Percentiles rank a stretch among this genome's conserved stretches.
These are phyloP conservation scores for Otolemur crassicaudatus DNA, from an alignment of 2,797 vertebrate species.

Conservation along the genomic window DNA sequence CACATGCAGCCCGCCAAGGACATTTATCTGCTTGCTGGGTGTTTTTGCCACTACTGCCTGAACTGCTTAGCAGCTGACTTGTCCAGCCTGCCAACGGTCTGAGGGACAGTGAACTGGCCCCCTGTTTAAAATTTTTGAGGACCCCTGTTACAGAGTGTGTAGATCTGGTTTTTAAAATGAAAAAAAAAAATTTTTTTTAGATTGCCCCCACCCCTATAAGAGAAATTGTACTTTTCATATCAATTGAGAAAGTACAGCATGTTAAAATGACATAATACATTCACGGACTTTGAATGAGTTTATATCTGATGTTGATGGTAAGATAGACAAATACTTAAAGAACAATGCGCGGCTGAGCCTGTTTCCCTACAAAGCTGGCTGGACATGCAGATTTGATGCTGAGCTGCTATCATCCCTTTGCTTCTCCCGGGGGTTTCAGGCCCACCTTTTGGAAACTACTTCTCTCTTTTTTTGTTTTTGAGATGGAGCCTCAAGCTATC, in stretches of 20 bases:
- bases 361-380: neutral
- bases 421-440: neutral
- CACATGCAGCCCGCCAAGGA: too few species aligned
- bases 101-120: too few species aligned
- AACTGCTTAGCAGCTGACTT: too few species aligned
- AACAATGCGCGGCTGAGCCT: neutral
- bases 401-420: neutral
- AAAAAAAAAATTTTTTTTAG: neutral
- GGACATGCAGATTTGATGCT: neutral
- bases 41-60: too few species aligned
- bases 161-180: conserved; percentile 13
- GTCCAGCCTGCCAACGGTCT: too few species aligned
- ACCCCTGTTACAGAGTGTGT: neutral
- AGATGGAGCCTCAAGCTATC: too few species aligned
- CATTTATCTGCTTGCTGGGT: too few species aligned
- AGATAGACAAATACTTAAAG: neutral
- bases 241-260: neutral
- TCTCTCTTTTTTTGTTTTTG: neutral
- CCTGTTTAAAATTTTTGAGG: too few species aligned
- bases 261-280: neutral
- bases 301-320: neutral
- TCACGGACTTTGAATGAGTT: neutral
- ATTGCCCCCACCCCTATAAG: accelerated
- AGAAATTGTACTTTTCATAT: neutral
- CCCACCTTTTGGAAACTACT: neutral